Base-by-base conservation (phyloP, 1,140 invertebrate genomes). In the Pemphigus obesinymphae region DNA sequence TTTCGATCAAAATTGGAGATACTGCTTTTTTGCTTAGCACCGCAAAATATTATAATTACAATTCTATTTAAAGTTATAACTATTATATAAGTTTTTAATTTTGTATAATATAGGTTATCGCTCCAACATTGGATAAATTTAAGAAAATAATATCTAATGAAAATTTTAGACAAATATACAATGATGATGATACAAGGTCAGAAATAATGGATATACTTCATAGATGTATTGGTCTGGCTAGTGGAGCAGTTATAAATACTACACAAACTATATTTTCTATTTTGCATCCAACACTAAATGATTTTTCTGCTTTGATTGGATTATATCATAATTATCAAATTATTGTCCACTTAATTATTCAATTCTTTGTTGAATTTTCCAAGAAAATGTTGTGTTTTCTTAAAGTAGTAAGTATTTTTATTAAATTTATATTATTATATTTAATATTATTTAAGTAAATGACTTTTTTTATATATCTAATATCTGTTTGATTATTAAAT, bases 321-420 rank as follows among this genome's bases (percentile, higher is more conserved):
- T 85, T 93, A 4, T 96, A 94, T 85, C 93, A 94, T 87, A 95
- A 95, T 88, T 95, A 94, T 87, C 92, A 92, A 70, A 90, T 92
- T 82, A 90, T 96, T 78, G 92, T 96, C 26, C 90, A 94, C 85
- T 88, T 94, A 17, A 91, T 94, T 78, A 87, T 96, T 68, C 92
- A 95, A 85, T 87, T 96, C 4, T 92, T 94, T 83, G 90, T 89
- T 72, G 91, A 93, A 85, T 91, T 91, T 85, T 90, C 92, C 1
- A 90, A 91, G 82, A 87, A 89, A 82, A 91, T 93, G 89, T 86
- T 95, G 48, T 91, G 90, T 84, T 93, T 90, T 83, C 89, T 94
- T 7, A 88, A 86, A 17, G 85, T 87, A 84, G 90, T 90, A 85
- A 87, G 86, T 45, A 45, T 66, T 80, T 80, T 61, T 70, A 45